Conservation (phyloP, 2,113 vertebrate genomes). For the Ictidomys tridecemlineatus region DNA sequence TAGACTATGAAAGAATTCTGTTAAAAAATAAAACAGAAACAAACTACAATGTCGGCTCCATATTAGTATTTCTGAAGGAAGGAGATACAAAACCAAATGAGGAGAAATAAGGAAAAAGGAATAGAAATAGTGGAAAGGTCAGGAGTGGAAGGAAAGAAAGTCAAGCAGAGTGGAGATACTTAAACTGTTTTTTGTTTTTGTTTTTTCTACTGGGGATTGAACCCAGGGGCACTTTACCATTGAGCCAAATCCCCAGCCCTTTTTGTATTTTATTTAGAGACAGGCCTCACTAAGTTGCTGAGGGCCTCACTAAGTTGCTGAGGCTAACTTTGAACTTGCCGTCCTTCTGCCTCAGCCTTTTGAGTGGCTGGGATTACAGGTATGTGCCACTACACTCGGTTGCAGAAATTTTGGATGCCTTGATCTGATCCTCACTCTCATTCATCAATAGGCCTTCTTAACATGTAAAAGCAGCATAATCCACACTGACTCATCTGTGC, state of each 20-base stretch:
- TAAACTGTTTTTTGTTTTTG: too few relatives aligned
- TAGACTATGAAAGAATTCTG: background rate
- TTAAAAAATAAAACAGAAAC: background rate
- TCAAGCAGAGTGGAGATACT: background rate
- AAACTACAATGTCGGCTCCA: background rate
- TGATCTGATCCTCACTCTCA: background rate
- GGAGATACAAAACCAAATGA: background rate
- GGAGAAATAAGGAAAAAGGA: background rate
- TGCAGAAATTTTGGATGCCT: background rate
- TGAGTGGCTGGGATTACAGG: too few relatives aligned
- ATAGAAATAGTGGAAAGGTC: background rate
- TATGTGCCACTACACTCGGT: too few relatives aligned
- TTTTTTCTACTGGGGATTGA: too few relatives aligned
- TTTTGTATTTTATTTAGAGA: too few relatives aligned
- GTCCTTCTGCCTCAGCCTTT: too few relatives aligned
- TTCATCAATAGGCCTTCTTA: background rate
- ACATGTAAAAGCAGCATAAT: background rate
- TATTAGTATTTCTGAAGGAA: background rate
- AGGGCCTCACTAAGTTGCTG: too few relatives aligned
- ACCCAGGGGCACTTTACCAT: too few relatives aligned
- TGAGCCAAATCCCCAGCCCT: too few relatives aligned
- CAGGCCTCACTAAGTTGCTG: too few relatives aligned
- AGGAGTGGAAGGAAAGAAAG: background rate
- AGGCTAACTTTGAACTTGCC: too few relatives aligned
- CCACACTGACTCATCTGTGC: background rate